Conservation (phyloP, 1,140 invertebrate genomes). For the Nephila pilipes region DNA sequence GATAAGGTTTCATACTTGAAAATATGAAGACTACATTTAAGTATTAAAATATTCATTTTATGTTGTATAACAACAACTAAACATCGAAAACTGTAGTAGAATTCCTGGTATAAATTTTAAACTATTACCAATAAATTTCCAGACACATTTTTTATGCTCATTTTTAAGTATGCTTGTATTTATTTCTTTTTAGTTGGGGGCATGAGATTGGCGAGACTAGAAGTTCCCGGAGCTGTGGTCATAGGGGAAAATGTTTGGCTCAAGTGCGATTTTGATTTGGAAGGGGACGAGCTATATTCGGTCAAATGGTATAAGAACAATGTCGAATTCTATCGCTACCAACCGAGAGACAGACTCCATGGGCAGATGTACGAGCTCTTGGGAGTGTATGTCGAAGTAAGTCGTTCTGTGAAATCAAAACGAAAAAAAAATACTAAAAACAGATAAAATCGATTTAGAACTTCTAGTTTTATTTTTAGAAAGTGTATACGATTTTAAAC, state of each 20-base stretch:
- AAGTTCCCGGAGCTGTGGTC: slow-evolving; percentile 78
- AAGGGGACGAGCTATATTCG: slow-evolving; percentile 78
- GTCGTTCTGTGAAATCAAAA: slow-evolving; percentile 36
- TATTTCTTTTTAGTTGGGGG: slow-evolving; percentile 3
- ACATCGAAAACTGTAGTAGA: too few species aligned
- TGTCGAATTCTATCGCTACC: slow-evolving; percentile 79
- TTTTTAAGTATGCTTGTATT: background rate
- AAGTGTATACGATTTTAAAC: too few species aligned
- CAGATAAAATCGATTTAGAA: background rate
- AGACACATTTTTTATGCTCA: background rate
- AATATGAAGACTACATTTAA: too few species aligned
- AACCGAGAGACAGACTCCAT: slow-evolving; percentile 77
- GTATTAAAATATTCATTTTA: too few species aligned
- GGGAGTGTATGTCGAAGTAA: slow-evolving; percentile 79
- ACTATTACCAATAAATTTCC: background rate
- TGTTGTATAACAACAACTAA: too few species aligned
- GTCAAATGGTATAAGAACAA: slow-evolving; percentile 78
- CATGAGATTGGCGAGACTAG: slow-evolving; percentile 76
- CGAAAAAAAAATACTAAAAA: background rate
- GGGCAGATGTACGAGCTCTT: slow-evolving; percentile 78
- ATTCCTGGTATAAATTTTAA: too few species aligned
- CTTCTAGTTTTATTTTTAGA: background rate
- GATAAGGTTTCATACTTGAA: too few species aligned
- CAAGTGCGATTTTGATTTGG: slow-evolving; percentile 78
- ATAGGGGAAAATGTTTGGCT: slow-evolving; percentile 77